Evolutionary conservation across 2,888 invertebrate species (phyloP).

Genomic region (Tachina fera): DNA sequence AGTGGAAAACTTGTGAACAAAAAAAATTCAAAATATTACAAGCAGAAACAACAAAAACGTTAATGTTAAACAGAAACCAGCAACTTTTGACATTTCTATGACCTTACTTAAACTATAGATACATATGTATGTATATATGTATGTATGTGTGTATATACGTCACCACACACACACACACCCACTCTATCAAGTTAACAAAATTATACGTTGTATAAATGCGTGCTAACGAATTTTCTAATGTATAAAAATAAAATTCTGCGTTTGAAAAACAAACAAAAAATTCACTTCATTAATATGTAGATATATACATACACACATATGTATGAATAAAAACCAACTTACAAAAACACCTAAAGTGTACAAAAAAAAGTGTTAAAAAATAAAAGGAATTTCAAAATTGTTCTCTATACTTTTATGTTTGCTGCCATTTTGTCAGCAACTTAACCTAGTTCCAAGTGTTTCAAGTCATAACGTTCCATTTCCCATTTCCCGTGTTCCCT

Average conservation of each 20-base stretch:
- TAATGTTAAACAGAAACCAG: conserved; percentile 76
- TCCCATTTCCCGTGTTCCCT: conserved; percentile 7
- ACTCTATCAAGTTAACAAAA: conserved; percentile 1
- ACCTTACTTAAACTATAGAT: conserved; percentile 79
- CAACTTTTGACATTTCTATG: conserved; percentile 83
- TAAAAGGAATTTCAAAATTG: conserved; percentile 28
- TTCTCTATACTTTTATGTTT: conserved; percentile 23
- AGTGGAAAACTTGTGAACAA: conserved; percentile 1
- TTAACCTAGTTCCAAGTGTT: conserved; percentile 64
- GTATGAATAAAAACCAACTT: background rate
- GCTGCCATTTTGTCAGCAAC: conserved; percentile 67
- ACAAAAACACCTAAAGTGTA: background rate
- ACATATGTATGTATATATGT: conserved; percentile 38
- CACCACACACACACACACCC: background rate
- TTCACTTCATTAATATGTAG: background rate
- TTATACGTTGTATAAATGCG: background rate
- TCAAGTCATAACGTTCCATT: conserved; percentile 27
- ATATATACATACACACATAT: too few relatives aligned
- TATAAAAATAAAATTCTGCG: conserved; percentile 20
- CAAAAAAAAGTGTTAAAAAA: conserved; percentile 10
- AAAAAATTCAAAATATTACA: conserved; percentile 7
- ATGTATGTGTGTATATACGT: conserved; percentile 9
- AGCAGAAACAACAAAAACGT: conserved; percentile 22
- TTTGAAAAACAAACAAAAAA: background rate
- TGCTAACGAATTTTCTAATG: background rate